A percentile compares a stretch with the other conserved stretches of the same genome.
Evolutionary conservation across 2,888 invertebrate genomes (phyloP).

Genomic region (Marronus borbonicus): DNA sequence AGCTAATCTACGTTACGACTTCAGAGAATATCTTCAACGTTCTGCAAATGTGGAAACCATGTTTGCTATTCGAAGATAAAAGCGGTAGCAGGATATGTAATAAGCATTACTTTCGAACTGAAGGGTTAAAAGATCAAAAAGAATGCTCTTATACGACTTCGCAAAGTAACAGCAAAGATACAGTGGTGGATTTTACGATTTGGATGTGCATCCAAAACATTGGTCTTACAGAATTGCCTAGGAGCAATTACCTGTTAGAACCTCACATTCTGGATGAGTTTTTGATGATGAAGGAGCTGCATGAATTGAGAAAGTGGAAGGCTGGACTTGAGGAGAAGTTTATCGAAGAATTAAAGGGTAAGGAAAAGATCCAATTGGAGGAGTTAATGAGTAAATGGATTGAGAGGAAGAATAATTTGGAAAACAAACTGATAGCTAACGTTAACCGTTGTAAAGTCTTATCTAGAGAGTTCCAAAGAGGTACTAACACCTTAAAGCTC

Average conservation of each 20-base stretch:
- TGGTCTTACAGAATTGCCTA: slow-evolving; percentile 52
- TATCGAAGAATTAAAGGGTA: slow-evolving; percentile 72
- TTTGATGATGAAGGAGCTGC: slow-evolving; percentile 74
- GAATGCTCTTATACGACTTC: slow-evolving; percentile 55
- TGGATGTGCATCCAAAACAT: slow-evolving; percentile 57
- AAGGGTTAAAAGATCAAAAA: slow-evolving; percentile 57
- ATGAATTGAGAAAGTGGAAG: slow-evolving; percentile 84
- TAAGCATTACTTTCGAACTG: slow-evolving; percentile 59
- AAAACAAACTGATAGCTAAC: slow-evolving; percentile 74
- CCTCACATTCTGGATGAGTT: slow-evolving; percentile 66
- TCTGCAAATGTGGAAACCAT: slow-evolving; percentile 63
- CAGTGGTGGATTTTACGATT: slow-evolving; percentile 61
- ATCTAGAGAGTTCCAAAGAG: slow-evolving; percentile 75
- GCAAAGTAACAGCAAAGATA: slow-evolving; percentile 50
- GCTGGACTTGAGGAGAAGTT: slow-evolving; percentile 78
- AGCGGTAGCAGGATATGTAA: slow-evolving; percentile 59
- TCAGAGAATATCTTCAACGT: slow-evolving; percentile 59
- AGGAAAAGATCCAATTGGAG: slow-evolving; percentile 55
- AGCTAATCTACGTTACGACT: slow-evolving; percentile 63
- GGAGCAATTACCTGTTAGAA: slow-evolving; percentile 55
- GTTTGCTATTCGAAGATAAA: slow-evolving; percentile 61
- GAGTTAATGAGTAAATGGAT: slow-evolving; percentile 55
- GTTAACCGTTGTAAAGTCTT: slow-evolving; percentile 77
- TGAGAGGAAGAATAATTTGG: slow-evolving; percentile 71
- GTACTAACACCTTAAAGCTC: slow-evolving; percentile 68